Evolutionary conservation across 2,888 invertebrate species (phyloP).

Genomic region (Tricholauxania praeusta): DNA sequence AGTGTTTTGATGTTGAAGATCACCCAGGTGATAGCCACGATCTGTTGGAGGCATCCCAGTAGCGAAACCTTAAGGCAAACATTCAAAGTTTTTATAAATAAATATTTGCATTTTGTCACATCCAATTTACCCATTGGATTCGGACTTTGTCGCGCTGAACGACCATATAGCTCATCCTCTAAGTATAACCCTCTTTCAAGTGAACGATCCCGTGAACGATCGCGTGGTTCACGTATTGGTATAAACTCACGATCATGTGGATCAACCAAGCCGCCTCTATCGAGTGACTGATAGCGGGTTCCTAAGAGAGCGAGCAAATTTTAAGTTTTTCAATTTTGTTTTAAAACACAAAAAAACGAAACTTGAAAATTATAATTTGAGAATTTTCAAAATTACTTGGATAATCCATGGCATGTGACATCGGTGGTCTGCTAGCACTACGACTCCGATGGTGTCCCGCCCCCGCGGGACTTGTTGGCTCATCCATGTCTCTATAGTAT

Average conservation of each 20-base stretch:
- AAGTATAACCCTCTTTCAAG: slow-evolving; percentile 78
- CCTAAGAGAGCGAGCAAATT: slow-evolving; percentile 6
- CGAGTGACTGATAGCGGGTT: slow-evolving; percentile 77
- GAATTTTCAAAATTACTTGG: slow-evolving; percentile 65
- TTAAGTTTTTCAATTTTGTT: background rate
- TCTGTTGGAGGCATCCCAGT: slow-evolving; percentile 69
- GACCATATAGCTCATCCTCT: slow-evolving; percentile 77
- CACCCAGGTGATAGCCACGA: slow-evolving; percentile 81
- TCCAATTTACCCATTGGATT: slow-evolving; percentile 70
- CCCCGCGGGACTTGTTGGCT: slow-evolving; percentile 87
- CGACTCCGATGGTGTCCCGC: slow-evolving; percentile 85
- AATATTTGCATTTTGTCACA: background rate
- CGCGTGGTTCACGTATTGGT: slow-evolving; percentile 82
- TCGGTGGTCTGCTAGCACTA: slow-evolving; percentile 81
- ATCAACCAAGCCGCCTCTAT: slow-evolving; percentile 79
- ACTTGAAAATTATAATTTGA: slow-evolving; percentile 54
- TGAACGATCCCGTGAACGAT: slow-evolving; percentile 76
- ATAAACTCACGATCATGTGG: slow-evolving; percentile 87
- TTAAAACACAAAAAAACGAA: background rate
- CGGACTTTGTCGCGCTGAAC: slow-evolving; percentile 79
- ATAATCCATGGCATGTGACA: slow-evolving; percentile 72
- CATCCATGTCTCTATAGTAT: slow-evolving; percentile 83
- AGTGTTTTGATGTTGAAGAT: slow-evolving; percentile 93
- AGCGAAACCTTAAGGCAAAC: slow-evolving; percentile 52
- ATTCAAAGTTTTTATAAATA: background rate